Evolutionary conservation across 2,888 invertebrate genomes (phyloP).

Genomic region (Dysmachus trigonus): DNA sequence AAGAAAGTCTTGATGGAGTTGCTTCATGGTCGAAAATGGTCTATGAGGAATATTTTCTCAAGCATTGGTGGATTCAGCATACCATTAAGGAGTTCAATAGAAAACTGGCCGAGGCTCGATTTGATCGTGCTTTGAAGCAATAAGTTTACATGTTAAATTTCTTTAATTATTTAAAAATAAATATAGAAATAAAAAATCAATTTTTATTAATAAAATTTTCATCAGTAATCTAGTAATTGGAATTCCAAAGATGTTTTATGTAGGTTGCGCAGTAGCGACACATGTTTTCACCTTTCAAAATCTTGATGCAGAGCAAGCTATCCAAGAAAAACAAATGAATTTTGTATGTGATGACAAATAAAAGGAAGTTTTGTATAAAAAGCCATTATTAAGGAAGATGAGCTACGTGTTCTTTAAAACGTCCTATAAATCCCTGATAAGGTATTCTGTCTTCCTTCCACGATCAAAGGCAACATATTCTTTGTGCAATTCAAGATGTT

Average conservation of each 20-base stretch:
- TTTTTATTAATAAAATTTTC: neutral
- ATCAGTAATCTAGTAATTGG: neutral
- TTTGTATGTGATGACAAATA: neutral
- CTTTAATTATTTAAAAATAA: neutral
- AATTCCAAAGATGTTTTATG: neutral
- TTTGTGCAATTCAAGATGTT: neutral
- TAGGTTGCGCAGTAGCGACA: neutral
- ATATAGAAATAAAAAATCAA: neutral
- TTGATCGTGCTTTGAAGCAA: neutral
- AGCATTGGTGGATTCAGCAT: neutral
- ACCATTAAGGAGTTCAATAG: slow-evolving; percentile 6
- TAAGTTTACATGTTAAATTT: neutral
- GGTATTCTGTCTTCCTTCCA: neutral
- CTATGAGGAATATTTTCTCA: neutral
- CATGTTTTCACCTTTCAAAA: neutral
- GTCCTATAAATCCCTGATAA: neutral
- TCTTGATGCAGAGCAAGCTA: neutral
- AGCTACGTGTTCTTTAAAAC: neutral
- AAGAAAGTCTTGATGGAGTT: neutral
- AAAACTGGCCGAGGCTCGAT: neutral
- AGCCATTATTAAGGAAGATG: neutral
- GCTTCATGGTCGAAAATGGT: neutral
- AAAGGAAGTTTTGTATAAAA: neutral
- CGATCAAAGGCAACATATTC: neutral
- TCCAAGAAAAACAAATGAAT: neutral